Conservation (phyloP, 2,113 vertebrate species). For the Otocyon megalotis region DNA sequence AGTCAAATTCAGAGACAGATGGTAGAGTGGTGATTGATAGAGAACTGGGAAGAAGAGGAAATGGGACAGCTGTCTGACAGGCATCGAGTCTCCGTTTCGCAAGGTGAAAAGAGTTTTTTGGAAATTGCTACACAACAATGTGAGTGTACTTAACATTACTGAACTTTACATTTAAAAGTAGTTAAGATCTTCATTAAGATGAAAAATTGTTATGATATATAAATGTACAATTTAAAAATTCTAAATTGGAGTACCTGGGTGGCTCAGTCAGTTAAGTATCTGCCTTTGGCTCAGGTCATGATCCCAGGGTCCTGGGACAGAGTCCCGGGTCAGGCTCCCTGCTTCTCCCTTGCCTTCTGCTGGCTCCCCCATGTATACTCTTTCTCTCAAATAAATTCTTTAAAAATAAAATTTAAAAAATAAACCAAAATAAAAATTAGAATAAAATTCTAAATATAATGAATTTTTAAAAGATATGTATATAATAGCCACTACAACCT, state of each 20-base stretch:
- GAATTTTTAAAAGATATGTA: not conserved
- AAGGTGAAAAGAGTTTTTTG: not conserved
- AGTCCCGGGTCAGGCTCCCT: too few species aligned
- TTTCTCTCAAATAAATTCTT: too few species aligned
- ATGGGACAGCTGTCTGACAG: not conserved
- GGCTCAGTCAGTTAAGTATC: too few species aligned
- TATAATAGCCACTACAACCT: not conserved
- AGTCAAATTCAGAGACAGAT: not conserved
- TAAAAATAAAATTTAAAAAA: too few species aligned
- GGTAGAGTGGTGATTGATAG: not conserved
- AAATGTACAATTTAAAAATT: slow-evolving; percentile 27
- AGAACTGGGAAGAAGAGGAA: not conserved
- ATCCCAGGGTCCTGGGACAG: too few species aligned
- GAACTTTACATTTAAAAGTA: not conserved
- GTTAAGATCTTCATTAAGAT: not conserved
- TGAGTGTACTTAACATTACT: not conserved
- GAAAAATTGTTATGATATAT: not conserved
- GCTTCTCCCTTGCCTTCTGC: too few species aligned
- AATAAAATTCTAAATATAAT: not conserved
- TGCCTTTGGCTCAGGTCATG: too few species aligned
- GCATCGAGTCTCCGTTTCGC: not conserved
- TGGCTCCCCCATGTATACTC: too few species aligned
- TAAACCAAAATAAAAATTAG: too few species aligned
- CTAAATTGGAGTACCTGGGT: not conserved
- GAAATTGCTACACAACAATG: not conserved